Percentiles rank a stretch among this genome's conserved stretches.
Evolutionary conservation across 2,888 invertebrate genomes (phyloP).

Genomic region (Masnerella sp.): DNA sequence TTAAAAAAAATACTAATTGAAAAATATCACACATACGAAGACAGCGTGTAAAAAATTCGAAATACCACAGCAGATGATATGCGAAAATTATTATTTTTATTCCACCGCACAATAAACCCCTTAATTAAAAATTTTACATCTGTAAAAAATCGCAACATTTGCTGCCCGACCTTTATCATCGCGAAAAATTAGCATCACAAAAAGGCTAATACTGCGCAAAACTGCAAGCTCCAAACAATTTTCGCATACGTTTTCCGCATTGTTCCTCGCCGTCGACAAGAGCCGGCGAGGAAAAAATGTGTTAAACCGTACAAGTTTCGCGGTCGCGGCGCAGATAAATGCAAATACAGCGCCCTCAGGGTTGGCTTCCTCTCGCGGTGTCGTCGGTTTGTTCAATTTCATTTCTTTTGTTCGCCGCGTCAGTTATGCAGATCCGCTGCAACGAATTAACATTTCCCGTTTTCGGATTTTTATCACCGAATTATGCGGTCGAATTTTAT

Average conservation of each 20-base stretch:
- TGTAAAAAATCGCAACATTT: too few species aligned
- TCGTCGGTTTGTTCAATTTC: slow-evolving; percentile 60
- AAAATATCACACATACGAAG: too few species aligned
- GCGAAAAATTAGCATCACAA: too few species aligned
- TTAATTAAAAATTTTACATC: too few species aligned
- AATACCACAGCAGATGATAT: too few species aligned
- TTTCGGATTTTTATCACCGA: slow-evolving; percentile 36
- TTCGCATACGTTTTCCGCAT: not conserved
- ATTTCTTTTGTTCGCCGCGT: slow-evolving; percentile 54
- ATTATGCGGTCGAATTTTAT: slow-evolving; percentile 40
- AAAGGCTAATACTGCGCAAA: too few species aligned
- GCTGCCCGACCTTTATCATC: too few species aligned
- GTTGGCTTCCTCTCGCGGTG: slow-evolving; percentile 61
- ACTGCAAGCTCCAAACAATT: too few species aligned
- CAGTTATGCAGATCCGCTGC: slow-evolving; percentile 54
- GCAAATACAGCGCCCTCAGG: slow-evolving; percentile 64
- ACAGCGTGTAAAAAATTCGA: too few species aligned
- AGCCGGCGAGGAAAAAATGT: slow-evolving; percentile 22
- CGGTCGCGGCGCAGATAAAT: slow-evolving; percentile 41
- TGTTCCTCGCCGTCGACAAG: slow-evolving; percentile 10
- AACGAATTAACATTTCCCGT: slow-evolving; percentile 62
- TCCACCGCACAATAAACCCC: too few species aligned
- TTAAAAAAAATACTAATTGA: too few species aligned
- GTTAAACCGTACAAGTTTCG: slow-evolving; percentile 25
- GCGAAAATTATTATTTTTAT: too few species aligned